phyloP scores from a whole-genome alignment of 2,888 invertebrate genomes.

The Pimpla rufipes region DNA sequence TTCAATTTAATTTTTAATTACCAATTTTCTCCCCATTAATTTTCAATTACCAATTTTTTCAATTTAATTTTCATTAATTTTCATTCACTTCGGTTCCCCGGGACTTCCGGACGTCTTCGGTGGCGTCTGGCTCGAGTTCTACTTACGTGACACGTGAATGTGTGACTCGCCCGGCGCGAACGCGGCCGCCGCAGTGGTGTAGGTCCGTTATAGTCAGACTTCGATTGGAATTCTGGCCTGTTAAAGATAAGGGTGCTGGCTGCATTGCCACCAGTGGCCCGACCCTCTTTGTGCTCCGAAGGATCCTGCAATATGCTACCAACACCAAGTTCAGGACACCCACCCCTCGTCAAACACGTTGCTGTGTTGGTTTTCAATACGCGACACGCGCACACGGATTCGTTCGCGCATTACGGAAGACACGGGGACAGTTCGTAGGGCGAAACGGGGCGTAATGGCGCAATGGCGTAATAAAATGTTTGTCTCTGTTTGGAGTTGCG shows the following conservation, averaged over 20 bases:
- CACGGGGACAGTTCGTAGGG: conserved; percentile 10
- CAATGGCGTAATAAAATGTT: neutral
- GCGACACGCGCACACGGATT: neutral
- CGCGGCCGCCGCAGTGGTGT: conserved; percentile 35
- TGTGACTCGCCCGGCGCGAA: conserved; percentile 10
- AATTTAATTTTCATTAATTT: too few species aligned
- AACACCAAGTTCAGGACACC: conserved; percentile 58
- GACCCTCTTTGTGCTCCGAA: conserved; percentile 69
- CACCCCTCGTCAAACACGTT: conserved; percentile 61
- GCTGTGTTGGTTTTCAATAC: conserved; percentile 45
- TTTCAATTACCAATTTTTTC: too few species aligned
- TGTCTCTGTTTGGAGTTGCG: too few species aligned
- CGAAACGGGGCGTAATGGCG: neutral
- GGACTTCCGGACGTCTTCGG: too few species aligned
- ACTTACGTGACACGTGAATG: conserved; percentile 33
- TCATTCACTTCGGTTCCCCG: too few species aligned
- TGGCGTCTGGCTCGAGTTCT: too few species aligned
- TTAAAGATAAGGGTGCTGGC: conserved; percentile 80
- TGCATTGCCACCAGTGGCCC: conserved; percentile 34
- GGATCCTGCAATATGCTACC: conserved; percentile 78
- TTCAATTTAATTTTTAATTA: too few species aligned
- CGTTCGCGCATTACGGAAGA: conserved; percentile 1
- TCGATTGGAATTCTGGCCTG: conserved; percentile 80
- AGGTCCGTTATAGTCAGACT: conserved; percentile 66
- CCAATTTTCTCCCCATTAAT: too few species aligned